Percentiles rank a stretch among this genome's conserved stretches.
These are phyloP conservation scores for Torymus texanus DNA, from an alignment of 2,888 invertebrate species.

Conservation along the genomic window DNA sequence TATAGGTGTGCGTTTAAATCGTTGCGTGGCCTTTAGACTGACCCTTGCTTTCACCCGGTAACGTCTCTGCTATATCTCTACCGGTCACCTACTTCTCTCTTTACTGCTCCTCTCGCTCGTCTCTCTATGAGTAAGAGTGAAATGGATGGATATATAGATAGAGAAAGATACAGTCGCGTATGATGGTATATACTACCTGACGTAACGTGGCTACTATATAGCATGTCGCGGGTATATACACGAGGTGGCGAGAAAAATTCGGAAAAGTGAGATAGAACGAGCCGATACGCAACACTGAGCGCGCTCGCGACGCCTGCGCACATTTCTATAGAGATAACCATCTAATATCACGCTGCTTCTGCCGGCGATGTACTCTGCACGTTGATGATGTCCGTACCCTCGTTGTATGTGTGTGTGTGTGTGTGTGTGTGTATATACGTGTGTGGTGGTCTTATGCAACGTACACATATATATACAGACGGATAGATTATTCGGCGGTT, in stretches of 20 bases:
- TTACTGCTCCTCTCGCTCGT: not conserved
- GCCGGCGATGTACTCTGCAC: not conserved
- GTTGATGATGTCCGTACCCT: not conserved
- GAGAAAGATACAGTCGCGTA: conserved; percentile 1
- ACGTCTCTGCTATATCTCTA: conserved; percentile 55
- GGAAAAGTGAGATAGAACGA: not conserved
- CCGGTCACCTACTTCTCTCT: conserved; percentile 61
- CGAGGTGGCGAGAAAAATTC: conserved; percentile 2
- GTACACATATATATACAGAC: too few species aligned
- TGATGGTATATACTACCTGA: not conserved
- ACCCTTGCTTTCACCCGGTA: conserved; percentile 65
- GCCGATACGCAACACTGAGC: too few species aligned
- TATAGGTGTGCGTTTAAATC: conserved; percentile 51
- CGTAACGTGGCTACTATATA: not conserved
- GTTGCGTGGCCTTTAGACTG: conserved; percentile 61
- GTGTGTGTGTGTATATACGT: too few species aligned
- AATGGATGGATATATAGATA: not conserved
- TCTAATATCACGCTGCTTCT: conserved; percentile 15
- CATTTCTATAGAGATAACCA: not conserved
- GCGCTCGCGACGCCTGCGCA: conserved; percentile 4
- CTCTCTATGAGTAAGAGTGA: conserved; percentile 45
- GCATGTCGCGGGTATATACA: not conserved
- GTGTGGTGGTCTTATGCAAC: conserved; percentile 12
- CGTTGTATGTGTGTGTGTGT: too few species aligned
- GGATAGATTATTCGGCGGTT: not conserved